Percentiles rank a stretch among this genome's conserved stretches.
phyloP scores from a whole-genome alignment of 2,113 vertebrate genomes.

The Chloebia gouldiae region DNA sequence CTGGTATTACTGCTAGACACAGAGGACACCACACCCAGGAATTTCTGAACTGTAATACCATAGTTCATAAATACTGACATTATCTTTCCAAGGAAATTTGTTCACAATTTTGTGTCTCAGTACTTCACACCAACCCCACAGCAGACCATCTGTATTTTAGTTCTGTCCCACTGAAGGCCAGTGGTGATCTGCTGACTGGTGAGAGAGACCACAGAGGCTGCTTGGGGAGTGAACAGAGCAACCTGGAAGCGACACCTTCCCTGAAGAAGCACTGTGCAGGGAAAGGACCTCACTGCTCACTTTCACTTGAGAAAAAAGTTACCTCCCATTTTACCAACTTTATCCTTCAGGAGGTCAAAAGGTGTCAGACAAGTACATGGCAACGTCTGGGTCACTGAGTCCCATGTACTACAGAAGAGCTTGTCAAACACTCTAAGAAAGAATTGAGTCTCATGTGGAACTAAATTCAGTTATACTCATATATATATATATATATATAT shows the following conservation, averaged over 20 bases:
- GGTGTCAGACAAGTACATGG: background rate
- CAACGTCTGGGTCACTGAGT: background rate
- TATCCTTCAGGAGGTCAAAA: background rate
- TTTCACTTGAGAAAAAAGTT: background rate
- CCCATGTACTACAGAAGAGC: background rate
- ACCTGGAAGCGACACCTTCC: background rate
- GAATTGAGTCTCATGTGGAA: background rate
- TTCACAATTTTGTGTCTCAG: background rate
- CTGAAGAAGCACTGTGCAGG: background rate
- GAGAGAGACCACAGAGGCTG: background rate
- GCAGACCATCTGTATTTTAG: background rate
- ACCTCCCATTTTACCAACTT: background rate
- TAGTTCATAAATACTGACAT: fast-evolving
- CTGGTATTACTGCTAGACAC: background rate
- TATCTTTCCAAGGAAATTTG: background rate
- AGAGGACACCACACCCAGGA: background rate
- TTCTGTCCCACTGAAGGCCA: background rate
- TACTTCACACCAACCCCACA: background rate
- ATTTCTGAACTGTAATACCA: background rate
- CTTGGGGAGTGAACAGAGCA: fast-evolving
- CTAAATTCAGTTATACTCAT: background rate
- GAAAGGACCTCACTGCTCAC: background rate
- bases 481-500: fast-evolving
- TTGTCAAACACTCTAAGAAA: background rate
- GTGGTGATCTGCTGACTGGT: background rate